Evolutionary conservation across 1,140 invertebrate species (phyloP).

Genomic region (Lepidurus apus): DNA sequence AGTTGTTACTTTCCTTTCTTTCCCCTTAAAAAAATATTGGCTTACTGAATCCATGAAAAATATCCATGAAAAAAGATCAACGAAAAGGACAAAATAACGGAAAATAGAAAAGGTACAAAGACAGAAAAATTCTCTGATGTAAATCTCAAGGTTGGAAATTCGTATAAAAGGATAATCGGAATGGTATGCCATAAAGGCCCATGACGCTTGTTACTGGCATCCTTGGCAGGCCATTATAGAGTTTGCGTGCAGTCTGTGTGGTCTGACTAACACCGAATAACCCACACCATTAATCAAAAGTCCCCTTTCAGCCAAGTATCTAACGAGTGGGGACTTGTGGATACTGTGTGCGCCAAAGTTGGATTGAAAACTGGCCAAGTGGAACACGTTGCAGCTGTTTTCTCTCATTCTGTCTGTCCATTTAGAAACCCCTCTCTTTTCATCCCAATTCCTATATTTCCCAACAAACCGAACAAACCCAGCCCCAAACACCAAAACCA

Average conservation of each 20-base stretch:
- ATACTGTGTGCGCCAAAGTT: background rate
- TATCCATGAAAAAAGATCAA: too few relatives aligned
- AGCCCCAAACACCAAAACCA: background rate
- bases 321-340: conserved; percentile 7
- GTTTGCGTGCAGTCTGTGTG: conserved; percentile 13
- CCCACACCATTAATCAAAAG: conserved; percentile 1
- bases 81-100: too few relatives aligned
- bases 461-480: background rate
- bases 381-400: conserved; percentile 21
- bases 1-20: too few relatives aligned
- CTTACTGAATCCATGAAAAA: too few relatives aligned
- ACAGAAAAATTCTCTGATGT: too few relatives aligned
- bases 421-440: background rate
- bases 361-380: conserved; percentile 13
- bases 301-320: background rate
- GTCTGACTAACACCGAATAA: conserved; percentile 1
- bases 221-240: background rate
- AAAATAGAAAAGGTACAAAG: too few relatives aligned
- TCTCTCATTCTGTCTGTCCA: background rate
- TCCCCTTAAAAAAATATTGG: too few relatives aligned
- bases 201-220: background rate
- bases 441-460: background rate
- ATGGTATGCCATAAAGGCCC: background rate
- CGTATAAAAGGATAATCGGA: too few relatives aligned
- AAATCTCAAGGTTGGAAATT: too few relatives aligned